Evolutionary conservation across 2,888 invertebrate genomes (phyloP).

Genomic region (Lasioglossum lativentre): DNA sequence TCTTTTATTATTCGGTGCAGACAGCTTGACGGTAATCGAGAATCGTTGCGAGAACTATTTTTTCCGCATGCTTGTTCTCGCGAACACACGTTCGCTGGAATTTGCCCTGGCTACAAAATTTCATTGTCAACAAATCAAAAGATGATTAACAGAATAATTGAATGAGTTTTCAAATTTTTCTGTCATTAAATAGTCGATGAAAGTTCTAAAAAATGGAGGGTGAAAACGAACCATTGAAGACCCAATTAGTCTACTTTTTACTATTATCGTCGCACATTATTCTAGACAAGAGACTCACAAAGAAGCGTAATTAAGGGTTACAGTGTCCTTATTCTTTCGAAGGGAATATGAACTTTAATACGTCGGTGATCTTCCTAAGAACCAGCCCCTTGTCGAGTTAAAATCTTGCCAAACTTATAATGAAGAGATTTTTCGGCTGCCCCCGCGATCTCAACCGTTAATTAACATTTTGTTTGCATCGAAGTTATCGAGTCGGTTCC

Average conservation of each 20-base stretch:
- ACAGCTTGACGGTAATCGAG: background rate
- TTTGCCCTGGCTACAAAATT: too few relatives aligned
- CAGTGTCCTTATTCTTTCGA: slow-evolving; percentile 28
- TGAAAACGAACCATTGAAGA: background rate
- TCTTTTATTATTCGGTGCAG: background rate
- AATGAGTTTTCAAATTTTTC: background rate
- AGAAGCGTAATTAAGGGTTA: slow-evolving; percentile 9
- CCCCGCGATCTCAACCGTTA: slow-evolving; percentile 63
- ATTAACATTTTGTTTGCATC: slow-evolving; percentile 78
- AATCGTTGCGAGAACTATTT: background rate
- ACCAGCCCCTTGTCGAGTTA: slow-evolving; percentile 50
- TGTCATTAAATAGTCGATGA: background rate
- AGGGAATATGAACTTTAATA: slow-evolving; percentile 38
- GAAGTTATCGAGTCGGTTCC: slow-evolving; percentile 40
- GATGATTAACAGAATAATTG: too few relatives aligned
- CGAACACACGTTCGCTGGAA: background rate
- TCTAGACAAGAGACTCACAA: background rate
- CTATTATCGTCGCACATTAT: background rate
- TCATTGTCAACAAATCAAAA: too few relatives aligned
- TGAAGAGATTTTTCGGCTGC: slow-evolving; percentile 75
- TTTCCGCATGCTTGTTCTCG: background rate
- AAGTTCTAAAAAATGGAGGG: background rate
- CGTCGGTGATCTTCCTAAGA: slow-evolving; percentile 29
- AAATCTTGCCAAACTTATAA: slow-evolving; percentile 76
- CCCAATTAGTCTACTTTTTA: background rate